These are phyloP conservation scores for Coturnix japonica DNA, from an alignment of 2,113 vertebrate species.

Conservation along the genomic window DNA sequence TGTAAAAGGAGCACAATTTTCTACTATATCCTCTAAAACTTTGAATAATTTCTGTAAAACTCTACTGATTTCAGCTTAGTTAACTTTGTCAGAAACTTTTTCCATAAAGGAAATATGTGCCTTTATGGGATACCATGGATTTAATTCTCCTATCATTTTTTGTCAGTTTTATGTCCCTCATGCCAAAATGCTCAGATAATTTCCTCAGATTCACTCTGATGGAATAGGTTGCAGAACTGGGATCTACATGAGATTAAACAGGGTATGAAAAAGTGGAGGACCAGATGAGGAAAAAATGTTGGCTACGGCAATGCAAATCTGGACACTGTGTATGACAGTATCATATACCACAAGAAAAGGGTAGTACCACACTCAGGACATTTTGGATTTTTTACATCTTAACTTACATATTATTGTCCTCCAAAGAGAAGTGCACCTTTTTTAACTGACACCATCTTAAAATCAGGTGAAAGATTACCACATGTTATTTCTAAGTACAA, in stretches of 20 bases:
- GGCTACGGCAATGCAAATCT: background rate
- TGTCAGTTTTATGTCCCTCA: background rate
- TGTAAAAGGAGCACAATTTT: constrained; percentile 8
- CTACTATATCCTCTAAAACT: background rate
- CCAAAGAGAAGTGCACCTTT: background rate
- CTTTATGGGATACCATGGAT: background rate
- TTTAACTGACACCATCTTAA: background rate
- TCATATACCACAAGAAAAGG: background rate
- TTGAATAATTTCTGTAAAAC: background rate
- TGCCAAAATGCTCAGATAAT: background rate
- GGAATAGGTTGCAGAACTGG: background rate
- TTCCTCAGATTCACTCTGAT: background rate
- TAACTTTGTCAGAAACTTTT: constrained; percentile 21
- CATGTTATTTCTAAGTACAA: background rate
- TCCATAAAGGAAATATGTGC: background rate
- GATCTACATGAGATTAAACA: background rate
- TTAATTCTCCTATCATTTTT: background rate
- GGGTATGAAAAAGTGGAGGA: background rate
- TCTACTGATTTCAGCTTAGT: constrained; percentile 3
- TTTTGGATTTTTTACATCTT: background rate
- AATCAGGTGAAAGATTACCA: background rate
- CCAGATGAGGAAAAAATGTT: background rate
- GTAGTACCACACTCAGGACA: background rate
- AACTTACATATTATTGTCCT: background rate
- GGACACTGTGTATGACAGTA: background rate